Evolutionary conservation across 1,140 invertebrate species (phyloP), one percentile per base, ranked within the genome.

Genomic region (Sarcophaga bullata): DNA sequence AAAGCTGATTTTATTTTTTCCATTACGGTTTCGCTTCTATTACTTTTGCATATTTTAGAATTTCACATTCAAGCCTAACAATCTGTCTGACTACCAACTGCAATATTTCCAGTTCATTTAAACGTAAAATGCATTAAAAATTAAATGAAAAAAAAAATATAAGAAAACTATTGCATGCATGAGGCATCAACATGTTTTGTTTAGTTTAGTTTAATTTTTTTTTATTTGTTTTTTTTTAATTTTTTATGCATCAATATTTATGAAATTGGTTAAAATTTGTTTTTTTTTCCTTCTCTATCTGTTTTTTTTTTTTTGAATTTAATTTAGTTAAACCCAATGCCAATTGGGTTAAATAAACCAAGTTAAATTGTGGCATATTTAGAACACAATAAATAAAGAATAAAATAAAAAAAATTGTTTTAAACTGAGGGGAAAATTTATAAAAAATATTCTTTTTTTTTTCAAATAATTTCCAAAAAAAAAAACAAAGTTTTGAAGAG

Each of bases 211-310:
- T 37, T 37, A 37, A 37, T 37, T 37, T 37, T 37, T 37, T 37
- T 37, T 37, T 4, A 37, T 37, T 37, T 37, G n/a, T 37, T 37
- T 37, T 2, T 37, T 37, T 37, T 37, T 37, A 37, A 37, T 37
- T 68, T 58, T 58, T n/a, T 68, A 68, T 68, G 62, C 62, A 68
- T 68, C 62, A 68, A 68, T 68, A 68, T 68, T 58, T 68, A 68
- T 68, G 17, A 68, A 68, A 68, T 68, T 68, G n/a, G 62, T 25
- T 25, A 68, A 37, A 37, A 37, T 37, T 4, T 37, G 62, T 8
- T 62, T n/a, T 62, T 62, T 62, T 62, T 13, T 62, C 19, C 62
- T n/a, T n/a, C n/a, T n/a, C n/a, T n/a, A n/a, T n/a, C n/a, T 58
- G 52, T 58, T 58, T 15, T 17, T 5, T 4, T 68, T 19, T 68